phyloP scores from a whole-genome alignment of 2,797 vertebrate species.

The Phalanger gymnotis region DNA sequence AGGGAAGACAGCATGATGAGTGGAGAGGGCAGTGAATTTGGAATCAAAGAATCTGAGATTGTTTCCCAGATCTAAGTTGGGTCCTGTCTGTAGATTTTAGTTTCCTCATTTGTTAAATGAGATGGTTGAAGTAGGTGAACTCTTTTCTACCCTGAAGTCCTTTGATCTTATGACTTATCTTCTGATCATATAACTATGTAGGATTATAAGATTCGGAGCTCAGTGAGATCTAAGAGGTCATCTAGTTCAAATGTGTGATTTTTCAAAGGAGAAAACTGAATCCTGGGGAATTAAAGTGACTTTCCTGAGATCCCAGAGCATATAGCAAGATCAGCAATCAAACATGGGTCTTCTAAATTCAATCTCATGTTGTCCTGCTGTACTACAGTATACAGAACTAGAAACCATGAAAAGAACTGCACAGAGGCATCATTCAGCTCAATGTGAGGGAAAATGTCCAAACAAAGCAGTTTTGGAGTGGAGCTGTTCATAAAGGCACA shows the following conservation, averaged over 20 bases:
- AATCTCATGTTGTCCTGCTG: not conserved
- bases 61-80: not conserved
- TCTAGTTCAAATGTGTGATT: not conserved
- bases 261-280: not conserved
- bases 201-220: not conserved
- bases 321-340: not conserved
- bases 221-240: not conserved
- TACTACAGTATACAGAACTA: not conserved
- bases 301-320: not conserved
- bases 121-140: not conserved
- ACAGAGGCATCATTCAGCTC: not conserved
- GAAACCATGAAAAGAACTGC: not conserved
- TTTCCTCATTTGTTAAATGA: not conserved
- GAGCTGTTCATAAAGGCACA: not conserved
- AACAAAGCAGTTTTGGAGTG: not conserved
- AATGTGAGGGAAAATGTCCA: not conserved
- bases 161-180: not conserved
- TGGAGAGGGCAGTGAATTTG: not conserved
- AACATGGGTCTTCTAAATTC: not conserved
- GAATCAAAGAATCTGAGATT: not conserved
- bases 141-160: not conserved
- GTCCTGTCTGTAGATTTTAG: not conserved
- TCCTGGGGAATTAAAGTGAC: not conserved
- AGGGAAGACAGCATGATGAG: not conserved
- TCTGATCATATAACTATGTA: not conserved